Evolutionary conservation across 2,113 vertebrate species (phyloP).

Genomic region (Labeo catla): DNA sequence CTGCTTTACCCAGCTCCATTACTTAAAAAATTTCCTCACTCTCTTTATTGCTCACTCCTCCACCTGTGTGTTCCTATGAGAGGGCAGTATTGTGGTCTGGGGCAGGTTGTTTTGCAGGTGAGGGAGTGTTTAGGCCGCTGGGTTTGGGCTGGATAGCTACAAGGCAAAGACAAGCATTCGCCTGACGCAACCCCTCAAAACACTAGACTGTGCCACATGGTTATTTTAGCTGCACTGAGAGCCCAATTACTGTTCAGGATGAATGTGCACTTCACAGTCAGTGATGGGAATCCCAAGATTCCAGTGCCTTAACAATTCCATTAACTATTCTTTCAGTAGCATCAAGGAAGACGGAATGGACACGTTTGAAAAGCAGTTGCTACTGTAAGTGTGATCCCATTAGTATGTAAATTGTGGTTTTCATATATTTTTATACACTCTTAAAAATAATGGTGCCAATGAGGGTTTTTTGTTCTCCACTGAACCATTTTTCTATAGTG

Average conservation of each 20-base stretch:
- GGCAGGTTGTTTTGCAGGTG: slow-evolving; percentile 30
- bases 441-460: no score
- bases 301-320: neutral
- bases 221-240: slow-evolving; percentile 37
- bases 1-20: neutral
- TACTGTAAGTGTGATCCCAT: no score
- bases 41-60: neutral
- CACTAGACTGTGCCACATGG: slow-evolving; percentile 1
- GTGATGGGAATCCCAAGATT: neutral
- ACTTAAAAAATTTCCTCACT: neutral
- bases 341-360: neutral
- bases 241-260: neutral
- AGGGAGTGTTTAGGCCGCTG: slow-evolving; percentile 33
- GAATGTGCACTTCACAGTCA: slow-evolving; percentile 8
- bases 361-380: neutral
- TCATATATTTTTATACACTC: neutral
- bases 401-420: neutral
- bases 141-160: neutral
- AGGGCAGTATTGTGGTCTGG: slow-evolving; percentile 53
- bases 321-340: neutral
- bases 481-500: no score
- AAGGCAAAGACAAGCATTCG: slow-evolving; percentile 16
- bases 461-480: no score
- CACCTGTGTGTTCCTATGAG: slow-evolving; percentile 53
- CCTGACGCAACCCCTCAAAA: slow-evolving; percentile 43